These are phyloP conservation scores for Arizona elegans DNA, from an alignment of 2,113 vertebrate species.

Conservation along the genomic window DNA sequence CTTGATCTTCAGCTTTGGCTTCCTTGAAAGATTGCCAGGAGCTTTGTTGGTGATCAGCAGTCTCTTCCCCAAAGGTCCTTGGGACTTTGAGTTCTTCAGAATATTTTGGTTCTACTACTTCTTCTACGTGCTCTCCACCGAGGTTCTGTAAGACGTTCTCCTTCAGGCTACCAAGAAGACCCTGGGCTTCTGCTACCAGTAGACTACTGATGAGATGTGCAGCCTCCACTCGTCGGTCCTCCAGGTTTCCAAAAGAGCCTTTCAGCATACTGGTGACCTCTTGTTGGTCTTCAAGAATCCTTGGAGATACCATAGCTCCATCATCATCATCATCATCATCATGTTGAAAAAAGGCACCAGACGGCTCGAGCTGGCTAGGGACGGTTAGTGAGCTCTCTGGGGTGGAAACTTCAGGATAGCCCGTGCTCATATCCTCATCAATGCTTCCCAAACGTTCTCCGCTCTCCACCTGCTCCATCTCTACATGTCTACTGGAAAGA, in stretches of 20 bases:
- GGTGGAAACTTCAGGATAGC: not conserved
- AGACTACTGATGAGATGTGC: not conserved
- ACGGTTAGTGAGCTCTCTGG: not conserved
- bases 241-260: conserved; percentile 43
- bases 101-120: not conserved
- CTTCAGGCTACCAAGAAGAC: conserved; percentile 1
- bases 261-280: conserved; percentile 28
- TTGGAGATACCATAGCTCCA: not conserved
- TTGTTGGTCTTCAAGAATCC: not conserved
- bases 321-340: too few relatives aligned
- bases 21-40: not conserved
- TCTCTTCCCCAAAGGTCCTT: fast-evolving
- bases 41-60: not conserved
- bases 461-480: not conserved
- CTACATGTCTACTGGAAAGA: not conserved
- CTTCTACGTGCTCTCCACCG: not conserved
- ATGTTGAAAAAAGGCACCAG: conserved; percentile 35
- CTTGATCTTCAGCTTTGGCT: not conserved
- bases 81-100: not conserved
- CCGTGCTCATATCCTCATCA: fast-evolving
- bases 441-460: not conserved
- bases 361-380: not conserved
- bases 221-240: not conserved
- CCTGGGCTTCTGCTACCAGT: not conserved
- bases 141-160: not conserved